Evolutionary conservation across 2,888 invertebrate genomes (phyloP).

Genomic region (Tyria jacobaeae): DNA sequence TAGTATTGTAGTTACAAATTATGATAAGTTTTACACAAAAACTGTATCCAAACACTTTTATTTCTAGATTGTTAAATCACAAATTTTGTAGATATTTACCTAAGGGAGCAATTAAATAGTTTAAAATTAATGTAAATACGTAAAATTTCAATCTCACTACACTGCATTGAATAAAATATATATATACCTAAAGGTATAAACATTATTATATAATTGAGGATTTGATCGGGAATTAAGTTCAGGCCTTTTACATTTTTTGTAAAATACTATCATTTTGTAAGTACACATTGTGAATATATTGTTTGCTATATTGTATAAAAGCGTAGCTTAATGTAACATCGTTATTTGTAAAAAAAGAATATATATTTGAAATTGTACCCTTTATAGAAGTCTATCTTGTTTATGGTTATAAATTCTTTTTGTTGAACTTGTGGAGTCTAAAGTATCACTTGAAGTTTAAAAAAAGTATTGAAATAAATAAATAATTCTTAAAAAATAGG

Average conservation of each 20-base stretch:
- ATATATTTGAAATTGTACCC: neutral
- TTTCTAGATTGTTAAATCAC: conserved; percentile 60
- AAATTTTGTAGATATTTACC: conserved; percentile 74
- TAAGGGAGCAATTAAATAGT: conserved; percentile 83
- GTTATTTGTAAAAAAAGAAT: conserved; percentile 2
- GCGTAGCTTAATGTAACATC: conserved; percentile 7
- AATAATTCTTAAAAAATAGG: too few species aligned
- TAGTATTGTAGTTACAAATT: conserved; percentile 23
- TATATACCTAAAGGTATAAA: conserved; percentile 27
- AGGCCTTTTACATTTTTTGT: conserved; percentile 39
- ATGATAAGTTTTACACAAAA: conserved; percentile 46
- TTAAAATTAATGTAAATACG: conserved; percentile 66
- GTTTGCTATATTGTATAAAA: conserved; percentile 40
- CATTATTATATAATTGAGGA: conserved; percentile 31
- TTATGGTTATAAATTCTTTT: neutral
- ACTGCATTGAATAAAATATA: conserved; percentile 39
- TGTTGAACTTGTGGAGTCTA: neutral
- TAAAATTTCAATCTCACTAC: conserved; percentile 57
- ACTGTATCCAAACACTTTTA: conserved; percentile 45
- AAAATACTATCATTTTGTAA: conserved; percentile 40
- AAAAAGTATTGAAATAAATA: too few species aligned
- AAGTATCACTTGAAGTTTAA: neutral
- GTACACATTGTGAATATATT: conserved; percentile 42
- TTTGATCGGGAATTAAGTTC: conserved; percentile 50
- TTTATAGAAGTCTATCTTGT: neutral